Percentiles rank a stretch among this genome's conserved stretches.
phyloP scores from a whole-genome alignment of 2,888 invertebrate genomes.

The Bombyx huttoni region DNA sequence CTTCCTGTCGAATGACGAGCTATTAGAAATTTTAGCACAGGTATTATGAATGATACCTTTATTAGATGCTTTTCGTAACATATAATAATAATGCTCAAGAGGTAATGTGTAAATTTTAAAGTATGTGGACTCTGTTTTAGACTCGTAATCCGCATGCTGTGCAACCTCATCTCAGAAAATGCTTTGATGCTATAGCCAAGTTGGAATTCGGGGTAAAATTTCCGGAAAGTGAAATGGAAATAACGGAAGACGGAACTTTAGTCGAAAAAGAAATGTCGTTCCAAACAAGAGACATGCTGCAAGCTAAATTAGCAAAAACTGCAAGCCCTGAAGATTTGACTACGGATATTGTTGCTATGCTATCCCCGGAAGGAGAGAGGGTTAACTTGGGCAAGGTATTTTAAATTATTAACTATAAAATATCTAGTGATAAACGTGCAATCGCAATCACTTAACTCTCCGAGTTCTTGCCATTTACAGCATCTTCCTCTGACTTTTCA shows the following conservation, averaged over 20 bases:
- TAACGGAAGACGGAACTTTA: slow-evolving; percentile 61
- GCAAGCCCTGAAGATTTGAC: slow-evolving; percentile 71
- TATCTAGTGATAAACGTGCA: no score
- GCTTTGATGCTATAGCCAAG: slow-evolving; percentile 87
- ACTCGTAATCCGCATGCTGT: slow-evolving; percentile 91
- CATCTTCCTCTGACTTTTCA: no score
- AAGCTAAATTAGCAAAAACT: slow-evolving; percentile 48
- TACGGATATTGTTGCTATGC: slow-evolving; percentile 89
- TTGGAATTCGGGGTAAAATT: slow-evolving; percentile 80
- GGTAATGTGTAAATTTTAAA: background rate
- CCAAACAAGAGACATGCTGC: slow-evolving; percentile 44
- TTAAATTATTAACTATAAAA: no score
- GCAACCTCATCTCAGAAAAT: slow-evolving; percentile 91
- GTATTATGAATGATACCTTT: slow-evolving; percentile 39
- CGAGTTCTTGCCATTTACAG: no score
- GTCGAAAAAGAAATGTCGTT: slow-evolving; percentile 60
- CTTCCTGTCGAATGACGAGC: slow-evolving; percentile 90
- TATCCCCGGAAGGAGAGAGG: slow-evolving; percentile 90
- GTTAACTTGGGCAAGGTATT: slow-evolving; percentile 80
- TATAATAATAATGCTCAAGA: background rate
- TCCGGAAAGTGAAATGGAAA: slow-evolving; percentile 64
- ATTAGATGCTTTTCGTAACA: background rate
- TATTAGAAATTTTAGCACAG: slow-evolving; percentile 91
- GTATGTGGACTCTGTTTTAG: slow-evolving; percentile 25
- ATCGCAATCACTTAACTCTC: no score